Evolutionary conservation across 2,888 invertebrate species (phyloP), one percentile per base, ranked within the genome.

Genomic region (Electrophaes corylata): DNA sequence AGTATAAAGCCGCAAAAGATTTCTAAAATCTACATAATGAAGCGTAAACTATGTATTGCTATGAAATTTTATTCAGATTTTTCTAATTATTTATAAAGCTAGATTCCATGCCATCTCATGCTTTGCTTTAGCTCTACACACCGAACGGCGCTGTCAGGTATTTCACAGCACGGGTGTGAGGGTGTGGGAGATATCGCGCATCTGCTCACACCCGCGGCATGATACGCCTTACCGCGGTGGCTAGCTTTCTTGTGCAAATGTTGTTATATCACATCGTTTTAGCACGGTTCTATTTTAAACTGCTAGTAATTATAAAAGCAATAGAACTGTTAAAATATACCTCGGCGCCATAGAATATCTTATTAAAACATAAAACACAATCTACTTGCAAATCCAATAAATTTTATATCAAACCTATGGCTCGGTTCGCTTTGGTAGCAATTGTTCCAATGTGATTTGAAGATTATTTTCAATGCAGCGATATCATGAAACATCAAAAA

Each of bases 371-470:
- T 73, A 71, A 66, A 75, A 79, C 75, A 81, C 79, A 76, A 73
- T 79, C 90, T 89, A 89, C 85, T 78, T 57, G 84, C 83, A 86
- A 84, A 81, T 85, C 84, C 84, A 88, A 83, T 86, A 73, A 86
- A 82, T 77, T 73, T 74, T 71, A 88, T 88, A 87, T 90, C 91
- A 91, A 91, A 91, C 91, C 91, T 91, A 91, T 91, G 64, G 88
- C 91, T 86, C 83, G 79, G 83, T 89, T 91, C 81, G 91, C 91
- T 91, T 79, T 75, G 72, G 76, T 77, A 78, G 75, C 78, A 76
- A 76, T 72, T 78, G 78, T 71, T 81, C 86, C 87, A 78, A 83
- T 81, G 78, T 70, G 77, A 78, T 78, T 78, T 69, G 83, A 71
- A 75, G 84, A 74, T 63, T 75, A 75, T 75, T 77, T 78, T 83